Conservation (phyloP, 2,797 vertebrate species). For the Poeciliopsis paucimaculata region DNA sequence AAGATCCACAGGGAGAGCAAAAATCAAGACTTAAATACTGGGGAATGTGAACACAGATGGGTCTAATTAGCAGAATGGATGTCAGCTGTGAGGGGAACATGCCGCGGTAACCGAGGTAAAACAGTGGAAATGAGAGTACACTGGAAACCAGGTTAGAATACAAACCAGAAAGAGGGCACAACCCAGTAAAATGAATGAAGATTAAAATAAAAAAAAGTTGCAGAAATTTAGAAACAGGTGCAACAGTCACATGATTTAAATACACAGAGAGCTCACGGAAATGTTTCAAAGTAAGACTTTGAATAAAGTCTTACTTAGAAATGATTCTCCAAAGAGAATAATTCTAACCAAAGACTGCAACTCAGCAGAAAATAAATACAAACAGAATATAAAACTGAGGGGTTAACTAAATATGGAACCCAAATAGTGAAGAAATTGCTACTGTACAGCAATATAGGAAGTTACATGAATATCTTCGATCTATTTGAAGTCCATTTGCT, state of each 20-base stretch:
- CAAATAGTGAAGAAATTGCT: background rate
- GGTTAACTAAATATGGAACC: background rate
- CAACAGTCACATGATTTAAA: background rate
- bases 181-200: background rate
- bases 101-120: background rate
- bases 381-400: background rate
- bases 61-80: conserved; percentile 3
- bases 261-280: background rate
- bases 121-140: background rate
- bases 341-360: background rate
- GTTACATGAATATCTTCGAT: background rate
- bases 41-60: background rate
- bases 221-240: background rate
- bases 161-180: background rate
- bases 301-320: background rate
- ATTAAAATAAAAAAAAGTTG: too few relatives aligned
- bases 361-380: background rate
- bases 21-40: background rate
- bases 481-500: background rate
- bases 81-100: background rate
- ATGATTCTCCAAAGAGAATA: background rate
- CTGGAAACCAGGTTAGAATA: background rate
- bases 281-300: background rate
- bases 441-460: background rate
- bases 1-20: background rate